A percentile compares a stretch with the other conserved stretches of the same genome.
Evolutionary conservation across 2,888 invertebrate genomes (phyloP).

Genomic region (Lasiommata megera): DNA sequence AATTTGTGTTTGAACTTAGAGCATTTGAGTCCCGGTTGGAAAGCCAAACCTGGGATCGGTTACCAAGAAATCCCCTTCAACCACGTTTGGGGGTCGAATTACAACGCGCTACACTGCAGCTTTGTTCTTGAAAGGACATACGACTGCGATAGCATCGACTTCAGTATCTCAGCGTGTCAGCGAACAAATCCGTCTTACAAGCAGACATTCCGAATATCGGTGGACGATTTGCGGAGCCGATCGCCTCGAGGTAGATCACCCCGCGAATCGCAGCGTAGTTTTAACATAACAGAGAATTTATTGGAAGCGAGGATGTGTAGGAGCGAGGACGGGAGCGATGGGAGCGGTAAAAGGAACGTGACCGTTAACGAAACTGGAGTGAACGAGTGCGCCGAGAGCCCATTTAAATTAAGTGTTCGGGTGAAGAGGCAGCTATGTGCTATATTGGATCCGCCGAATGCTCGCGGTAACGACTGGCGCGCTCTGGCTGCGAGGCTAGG

Average conservation of each 20-base stretch:
- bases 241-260: slow-evolving; percentile 73
- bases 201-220: slow-evolving; percentile 73
- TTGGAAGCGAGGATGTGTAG: slow-evolving; percentile 71
- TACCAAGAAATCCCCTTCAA: slow-evolving; percentile 94
- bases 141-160: slow-evolving; percentile 74
- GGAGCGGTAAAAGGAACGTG: slow-evolving; percentile 72
- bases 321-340: slow-evolving; percentile 73
- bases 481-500: slow-evolving; percentile 95
- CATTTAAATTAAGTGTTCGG: slow-evolving; percentile 81
- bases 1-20: slow-evolving; percentile 94
- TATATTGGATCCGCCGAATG: slow-evolving; percentile 95
- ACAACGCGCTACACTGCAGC: slow-evolving; percentile 94
- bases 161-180: slow-evolving; percentile 71
- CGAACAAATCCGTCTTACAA: slow-evolving; percentile 75
- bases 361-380: slow-evolving; percentile 83
- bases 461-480: slow-evolving; percentile 97
- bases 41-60: slow-evolving; percentile 92
- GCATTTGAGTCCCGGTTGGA: slow-evolving; percentile 94
- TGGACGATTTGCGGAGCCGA: slow-evolving; percentile 69
- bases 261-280: slow-evolving; percentile 72
- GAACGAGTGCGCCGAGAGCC: slow-evolving; percentile 82
- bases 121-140: slow-evolving; percentile 90
- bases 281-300: slow-evolving; percentile 75
- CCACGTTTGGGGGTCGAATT: slow-evolving; percentile 94
- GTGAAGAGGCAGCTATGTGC: slow-evolving; percentile 78